These are phyloP conservation scores for Cryptomyrus ogoouensis DNA, from an alignment of 2,113 vertebrate genomes.

Conservation along the genomic window DNA sequence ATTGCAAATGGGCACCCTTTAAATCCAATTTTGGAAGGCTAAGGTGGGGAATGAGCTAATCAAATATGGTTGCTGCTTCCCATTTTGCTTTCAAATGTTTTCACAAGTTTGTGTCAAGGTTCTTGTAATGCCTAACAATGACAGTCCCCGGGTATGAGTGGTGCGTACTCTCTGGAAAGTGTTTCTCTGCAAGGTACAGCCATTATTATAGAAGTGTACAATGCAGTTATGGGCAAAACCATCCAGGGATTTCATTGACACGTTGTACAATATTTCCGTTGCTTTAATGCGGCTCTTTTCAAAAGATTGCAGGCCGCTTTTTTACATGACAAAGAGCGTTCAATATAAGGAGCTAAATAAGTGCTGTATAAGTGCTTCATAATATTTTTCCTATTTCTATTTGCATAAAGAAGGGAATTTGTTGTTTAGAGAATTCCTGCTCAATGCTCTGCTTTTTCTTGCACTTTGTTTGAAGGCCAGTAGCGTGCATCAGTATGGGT, in stretches of 20 bases:
- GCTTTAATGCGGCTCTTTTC: background rate
- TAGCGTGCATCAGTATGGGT: background rate
- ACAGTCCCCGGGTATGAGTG: background rate
- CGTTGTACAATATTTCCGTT: background rate
- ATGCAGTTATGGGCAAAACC: background rate
- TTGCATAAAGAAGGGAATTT: background rate
- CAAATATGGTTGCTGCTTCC: background rate
- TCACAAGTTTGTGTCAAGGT: too few species aligned
- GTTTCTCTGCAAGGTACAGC: background rate
- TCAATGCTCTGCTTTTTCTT: background rate
- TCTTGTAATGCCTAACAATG: background rate
- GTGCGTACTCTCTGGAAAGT: background rate
- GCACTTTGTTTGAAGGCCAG: background rate
- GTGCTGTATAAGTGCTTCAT: background rate
- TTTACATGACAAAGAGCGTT: constrained; percentile 6
- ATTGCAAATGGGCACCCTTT: constrained; percentile 64
- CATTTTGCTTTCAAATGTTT: background rate
- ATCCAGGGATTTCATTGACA: background rate
- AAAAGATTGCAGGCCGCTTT: background rate
- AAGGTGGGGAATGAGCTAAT: background rate
- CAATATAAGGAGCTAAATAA: too few species aligned
- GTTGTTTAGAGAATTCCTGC: background rate
- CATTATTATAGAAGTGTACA: background rate
- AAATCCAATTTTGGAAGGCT: constrained; percentile 18
- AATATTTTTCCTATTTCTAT: background rate